Evolutionary conservation across 2,888 invertebrate genomes (phyloP), one percentile per base, ranked within the genome.

Genomic region (Eupithecia subfuscata): DNA sequence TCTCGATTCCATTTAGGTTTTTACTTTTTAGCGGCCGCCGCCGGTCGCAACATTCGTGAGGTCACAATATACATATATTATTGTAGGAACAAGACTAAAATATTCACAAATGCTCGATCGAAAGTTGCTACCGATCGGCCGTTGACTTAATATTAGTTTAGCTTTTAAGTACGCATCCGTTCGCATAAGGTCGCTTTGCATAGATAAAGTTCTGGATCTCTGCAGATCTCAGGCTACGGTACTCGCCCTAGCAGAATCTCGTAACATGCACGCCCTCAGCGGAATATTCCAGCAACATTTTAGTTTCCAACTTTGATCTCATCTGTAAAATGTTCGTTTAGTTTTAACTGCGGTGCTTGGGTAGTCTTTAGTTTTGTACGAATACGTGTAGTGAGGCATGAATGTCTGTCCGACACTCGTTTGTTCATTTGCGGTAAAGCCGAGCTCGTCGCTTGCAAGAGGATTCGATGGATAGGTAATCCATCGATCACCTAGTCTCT

Each of bases 261-360:
- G 40, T 56, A 6, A 56, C n/a, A 80, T 63, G 56, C 74, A 71
- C 70, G 48, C 68, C 60, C 43, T 69, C 34, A 69, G 34, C 34
- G 18, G 52, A 77, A 77, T 78, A 79, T 76, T 76, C 71, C 65
- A 75, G 68, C 73, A 73, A 85, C 82, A 82, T 80, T 78, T 78
- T 83, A 82, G 85, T 87, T 86, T 89, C 89, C 88, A 89, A 89
- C 80, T 82, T 86, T 92, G 92, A 92, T 92, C 92, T 92, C 92
- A 91, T 84, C 82, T 81, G 84, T 82, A 84, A 69, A 70, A 81
- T 60, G 84, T 84, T 83, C 83, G 83, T 81, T 84, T 83, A 84
- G 84, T 81, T 78, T 81, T 84, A 84, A 82, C 81, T 69, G 84
- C 82, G 92, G 91, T 92, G 90, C 91, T 91, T 89, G 89, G 89